Percentiles rank a stretch among this genome's conserved stretches.
phyloP scores from a whole-genome alignment of 2,888 invertebrate species.

The Chrysotoxum bicinctum region DNA sequence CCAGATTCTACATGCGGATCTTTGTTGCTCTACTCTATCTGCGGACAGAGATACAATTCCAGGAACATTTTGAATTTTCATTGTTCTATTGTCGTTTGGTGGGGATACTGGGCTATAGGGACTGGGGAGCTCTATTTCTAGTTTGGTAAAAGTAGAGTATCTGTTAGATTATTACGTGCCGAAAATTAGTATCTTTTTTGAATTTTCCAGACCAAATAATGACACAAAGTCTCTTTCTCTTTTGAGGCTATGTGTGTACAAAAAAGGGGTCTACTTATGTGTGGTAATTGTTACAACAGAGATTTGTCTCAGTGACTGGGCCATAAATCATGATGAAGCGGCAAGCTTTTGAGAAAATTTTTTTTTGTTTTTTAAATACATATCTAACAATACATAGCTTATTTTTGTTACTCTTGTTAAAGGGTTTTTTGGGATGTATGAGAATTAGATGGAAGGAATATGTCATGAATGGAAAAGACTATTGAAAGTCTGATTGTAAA shows the following conservation, averaged over 20 bases:
- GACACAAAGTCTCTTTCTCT: conserved; percentile 18
- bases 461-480: conserved; percentile 32
- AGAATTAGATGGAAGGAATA: conserved; percentile 23
- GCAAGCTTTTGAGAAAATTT: conserved; percentile 52
- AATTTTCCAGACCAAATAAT: conserved; percentile 37
- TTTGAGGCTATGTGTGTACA: neutral
- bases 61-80: conserved; percentile 64
- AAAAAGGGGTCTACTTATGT: conserved; percentile 37
- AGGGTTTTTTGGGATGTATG: conserved; percentile 13
- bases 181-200: conserved; percentile 62
- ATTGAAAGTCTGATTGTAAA: conserved; percentile 28
- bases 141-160: conserved; percentile 38
- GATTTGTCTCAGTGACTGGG: conserved; percentile 59
- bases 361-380: neutral
- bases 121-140: neutral
- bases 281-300: conserved; percentile 65
- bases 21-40: neutral
- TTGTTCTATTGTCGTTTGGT: conserved; percentile 43
- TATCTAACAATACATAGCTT: neutral
- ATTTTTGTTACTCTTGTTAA: conserved; percentile 4
- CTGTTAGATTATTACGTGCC: conserved; percentile 62
- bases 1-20: conserved; percentile 49
- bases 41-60: conserved; percentile 27
- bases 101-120: neutral
- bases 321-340: conserved; percentile 63